These are phyloP conservation scores for Steinernema khuongi DNA, from an alignment of 1,140 invertebrate species.

Conservation along the genomic window DNA sequence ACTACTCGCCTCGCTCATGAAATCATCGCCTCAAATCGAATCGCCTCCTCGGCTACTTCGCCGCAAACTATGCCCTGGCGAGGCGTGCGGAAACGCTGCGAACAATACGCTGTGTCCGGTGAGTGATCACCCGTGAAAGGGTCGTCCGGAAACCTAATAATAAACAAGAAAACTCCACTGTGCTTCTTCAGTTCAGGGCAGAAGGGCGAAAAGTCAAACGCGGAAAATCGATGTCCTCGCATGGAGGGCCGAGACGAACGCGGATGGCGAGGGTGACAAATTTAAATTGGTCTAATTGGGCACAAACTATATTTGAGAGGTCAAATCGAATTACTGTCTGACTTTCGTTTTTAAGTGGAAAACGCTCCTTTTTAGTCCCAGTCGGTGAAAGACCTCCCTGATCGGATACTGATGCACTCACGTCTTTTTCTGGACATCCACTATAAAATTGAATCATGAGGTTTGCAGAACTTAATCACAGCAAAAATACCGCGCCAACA, in stretches of 20 bases:
- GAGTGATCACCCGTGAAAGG: neutral
- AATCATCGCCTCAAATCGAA: conserved; percentile 4
- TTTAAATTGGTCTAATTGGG: neutral
- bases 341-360: neutral
- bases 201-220: neutral
- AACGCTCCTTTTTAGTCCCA: neutral
- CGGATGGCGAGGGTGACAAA: neutral
- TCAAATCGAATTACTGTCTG: neutral
- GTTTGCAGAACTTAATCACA: too few relatives aligned
- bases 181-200: neutral
- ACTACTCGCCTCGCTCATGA: neutral
- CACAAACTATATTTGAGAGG: neutral
- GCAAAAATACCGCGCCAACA: too few relatives aligned
- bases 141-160: neutral
- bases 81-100: neutral
- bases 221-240: conserved; percentile 11
- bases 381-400: too few relatives aligned
- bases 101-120: conserved; percentile 5
- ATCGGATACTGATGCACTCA: too few relatives aligned
- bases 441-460: too few relatives aligned
- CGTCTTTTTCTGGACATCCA: too few relatives aligned
- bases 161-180: neutral
- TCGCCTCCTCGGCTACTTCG: neutral
- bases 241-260: neutral
- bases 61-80: neutral